These are phyloP conservation scores for Corythornis vintsioides DNA, from an alignment of 2,113 vertebrate genomes.

Conservation along the genomic window DNA sequence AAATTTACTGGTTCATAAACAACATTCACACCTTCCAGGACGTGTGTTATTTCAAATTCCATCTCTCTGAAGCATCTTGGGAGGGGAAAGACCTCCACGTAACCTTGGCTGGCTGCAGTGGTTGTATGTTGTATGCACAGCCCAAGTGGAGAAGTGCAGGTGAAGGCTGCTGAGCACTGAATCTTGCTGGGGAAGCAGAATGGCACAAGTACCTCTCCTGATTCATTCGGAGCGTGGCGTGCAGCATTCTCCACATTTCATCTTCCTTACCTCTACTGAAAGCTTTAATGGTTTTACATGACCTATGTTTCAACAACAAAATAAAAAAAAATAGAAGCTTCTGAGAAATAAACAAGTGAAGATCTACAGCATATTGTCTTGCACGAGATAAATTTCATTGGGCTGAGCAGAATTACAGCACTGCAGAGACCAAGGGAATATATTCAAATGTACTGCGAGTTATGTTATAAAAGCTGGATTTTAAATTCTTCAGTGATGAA, in stretches of 20 bases:
- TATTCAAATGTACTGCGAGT: slow-evolving; percentile 47
- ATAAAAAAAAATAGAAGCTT: not conserved
- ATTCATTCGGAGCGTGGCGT: not conserved
- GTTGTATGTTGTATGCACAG: not conserved
- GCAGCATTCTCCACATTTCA: not conserved
- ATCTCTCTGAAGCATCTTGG: not conserved
- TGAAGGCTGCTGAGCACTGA: not conserved
- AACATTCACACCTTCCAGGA: not conserved
- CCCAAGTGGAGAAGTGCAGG: not conserved
- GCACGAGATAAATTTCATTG: slow-evolving; percentile 13
- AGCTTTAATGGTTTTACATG: not conserved
- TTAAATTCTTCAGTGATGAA: slow-evolving; percentile 54
- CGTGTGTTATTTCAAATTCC: not conserved
- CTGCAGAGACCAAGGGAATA: slow-evolving; percentile 16
- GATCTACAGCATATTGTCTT: slow-evolving; percentile 27
- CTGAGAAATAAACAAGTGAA: slow-evolving; percentile 54
- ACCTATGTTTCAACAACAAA: not conserved
- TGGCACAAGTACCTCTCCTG: not conserved
- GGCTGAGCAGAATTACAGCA: slow-evolving; percentile 38
- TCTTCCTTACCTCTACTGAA: not conserved
- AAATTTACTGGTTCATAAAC: not conserved
- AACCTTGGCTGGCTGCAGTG: not conserved
- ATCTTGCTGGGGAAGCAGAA: not conserved
- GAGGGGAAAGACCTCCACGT: not conserved
- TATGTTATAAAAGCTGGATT: slow-evolving; percentile 36